These are phyloP conservation scores for Sus scrofa DNA, from an alignment of 2,113 vertebrate genomes.

Conservation along the genomic window DNA sequence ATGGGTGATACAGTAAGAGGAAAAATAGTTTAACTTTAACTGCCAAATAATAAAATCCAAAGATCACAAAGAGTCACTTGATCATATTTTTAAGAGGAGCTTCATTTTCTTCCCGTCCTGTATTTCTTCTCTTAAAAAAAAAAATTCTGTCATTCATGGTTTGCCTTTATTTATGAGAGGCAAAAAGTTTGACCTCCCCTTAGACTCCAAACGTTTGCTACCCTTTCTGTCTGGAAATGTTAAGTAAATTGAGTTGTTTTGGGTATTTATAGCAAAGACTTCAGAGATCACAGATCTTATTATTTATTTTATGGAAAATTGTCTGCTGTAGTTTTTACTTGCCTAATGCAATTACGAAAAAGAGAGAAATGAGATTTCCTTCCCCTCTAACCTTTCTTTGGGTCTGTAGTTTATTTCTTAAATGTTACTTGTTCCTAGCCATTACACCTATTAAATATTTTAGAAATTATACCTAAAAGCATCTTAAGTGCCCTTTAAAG, in stretches of 20 bases:
- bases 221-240: not conserved
- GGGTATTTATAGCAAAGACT: not conserved
- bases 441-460: conserved; percentile 14
- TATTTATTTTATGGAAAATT: conserved; percentile 60
- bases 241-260: conserved; percentile 33
- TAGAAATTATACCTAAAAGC: conserved; percentile 52
- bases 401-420: conserved; percentile 54
- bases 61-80: conserved; percentile 13
- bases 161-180: conserved; percentile 26
- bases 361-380: conserved; percentile 48
- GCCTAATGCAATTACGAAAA: conserved; percentile 38
- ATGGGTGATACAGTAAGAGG: conserved; percentile 67
- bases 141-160: not conserved
- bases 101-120: not conserved
- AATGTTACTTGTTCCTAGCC: conserved; percentile 55
- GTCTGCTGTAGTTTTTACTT: conserved; percentile 54
- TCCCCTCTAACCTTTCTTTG: not conserved
- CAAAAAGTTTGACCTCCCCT: conserved; percentile 50
- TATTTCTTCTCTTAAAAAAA: not conserved
- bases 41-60: conserved; percentile 68
- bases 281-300: conserved; percentile 13
- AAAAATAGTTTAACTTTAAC: conserved; percentile 54
- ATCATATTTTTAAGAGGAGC: conserved; percentile 21
- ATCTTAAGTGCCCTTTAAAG: conserved; percentile 54
- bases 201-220: not conserved